These are phyloP conservation scores for Chironomus riparius DNA, from an alignment of 2,888 invertebrate genomes.

Conservation along the genomic window DNA sequence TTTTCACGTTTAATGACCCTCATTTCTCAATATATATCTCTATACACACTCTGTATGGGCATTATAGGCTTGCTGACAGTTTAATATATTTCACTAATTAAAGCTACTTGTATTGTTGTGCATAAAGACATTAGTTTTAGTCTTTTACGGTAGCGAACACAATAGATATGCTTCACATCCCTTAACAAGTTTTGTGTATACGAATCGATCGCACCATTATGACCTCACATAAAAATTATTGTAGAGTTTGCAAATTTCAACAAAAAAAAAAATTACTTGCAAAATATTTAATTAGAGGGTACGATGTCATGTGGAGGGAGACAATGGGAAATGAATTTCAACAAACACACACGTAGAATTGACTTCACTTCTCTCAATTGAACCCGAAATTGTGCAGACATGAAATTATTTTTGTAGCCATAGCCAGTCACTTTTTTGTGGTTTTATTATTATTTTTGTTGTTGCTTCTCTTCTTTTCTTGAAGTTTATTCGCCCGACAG, in stretches of 20 bases:
- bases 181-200: neutral
- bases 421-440: neutral
- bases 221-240: neutral
- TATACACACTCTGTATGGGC: neutral
- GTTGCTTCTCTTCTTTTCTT: neutral
- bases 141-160: neutral
- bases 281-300: neutral
- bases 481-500: neutral
- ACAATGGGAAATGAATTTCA: neutral
- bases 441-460: neutral
- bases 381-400: neutral
- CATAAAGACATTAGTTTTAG: neutral
- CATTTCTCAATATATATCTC: neutral
- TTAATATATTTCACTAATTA: conserved; percentile 20
- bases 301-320: neutral
- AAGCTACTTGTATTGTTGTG: conserved; percentile 7
- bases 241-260: neutral
- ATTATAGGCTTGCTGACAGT: conserved; percentile 1
- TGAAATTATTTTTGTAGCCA: neutral
- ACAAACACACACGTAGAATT: too few species aligned
- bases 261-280: neutral
- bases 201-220: neutral
- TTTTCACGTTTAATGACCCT: conserved; percentile 23
- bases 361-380: too few species aligned
- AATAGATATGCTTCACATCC: neutral